Conservation (phyloP, 1,140 invertebrate genomes). For the Drosophila pachea region DNA sequence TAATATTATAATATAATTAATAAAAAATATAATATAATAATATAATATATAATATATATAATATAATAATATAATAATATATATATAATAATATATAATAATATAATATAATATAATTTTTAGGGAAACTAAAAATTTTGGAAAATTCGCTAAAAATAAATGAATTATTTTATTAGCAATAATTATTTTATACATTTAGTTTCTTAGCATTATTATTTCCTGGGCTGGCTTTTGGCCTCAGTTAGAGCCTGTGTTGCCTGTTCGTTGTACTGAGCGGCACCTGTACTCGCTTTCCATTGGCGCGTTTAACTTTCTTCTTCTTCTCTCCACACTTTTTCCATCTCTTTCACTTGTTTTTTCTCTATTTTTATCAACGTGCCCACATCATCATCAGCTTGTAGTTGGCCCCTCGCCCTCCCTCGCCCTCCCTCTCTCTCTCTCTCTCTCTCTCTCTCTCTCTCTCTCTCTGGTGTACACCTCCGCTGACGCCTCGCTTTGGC, state of each 20-base stretch:
- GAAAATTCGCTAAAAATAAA: no score
- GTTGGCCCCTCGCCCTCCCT: slow-evolving; percentile 34
- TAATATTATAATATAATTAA: not conserved
- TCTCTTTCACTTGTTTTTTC: slow-evolving; percentile 8
- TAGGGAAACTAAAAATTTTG: no score
- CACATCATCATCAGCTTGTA: slow-evolving; percentile 62
- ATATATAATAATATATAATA: not conserved
- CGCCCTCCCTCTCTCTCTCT: no score
- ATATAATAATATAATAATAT: not conserved
- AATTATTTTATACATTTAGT: not conserved
- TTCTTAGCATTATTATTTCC: not conserved
- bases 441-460: no score
- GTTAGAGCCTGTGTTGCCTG: not conserved
- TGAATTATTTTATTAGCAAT: no score
- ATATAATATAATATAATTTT: not conserved
- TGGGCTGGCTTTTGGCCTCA: not conserved
- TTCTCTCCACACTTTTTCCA: slow-evolving; percentile 18
- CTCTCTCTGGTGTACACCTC: no score
- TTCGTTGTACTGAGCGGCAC: slow-evolving; percentile 4
- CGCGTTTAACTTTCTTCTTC: slow-evolving; percentile 36
- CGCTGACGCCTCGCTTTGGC: no score
- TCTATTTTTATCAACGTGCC: slow-evolving; percentile 55
- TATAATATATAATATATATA: not conserved
- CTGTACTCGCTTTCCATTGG: slow-evolving; percentile 33
- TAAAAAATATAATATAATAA: no score